Conservation (phyloP, 2,797 vertebrate species). For the Danio aesculapii region DNA sequence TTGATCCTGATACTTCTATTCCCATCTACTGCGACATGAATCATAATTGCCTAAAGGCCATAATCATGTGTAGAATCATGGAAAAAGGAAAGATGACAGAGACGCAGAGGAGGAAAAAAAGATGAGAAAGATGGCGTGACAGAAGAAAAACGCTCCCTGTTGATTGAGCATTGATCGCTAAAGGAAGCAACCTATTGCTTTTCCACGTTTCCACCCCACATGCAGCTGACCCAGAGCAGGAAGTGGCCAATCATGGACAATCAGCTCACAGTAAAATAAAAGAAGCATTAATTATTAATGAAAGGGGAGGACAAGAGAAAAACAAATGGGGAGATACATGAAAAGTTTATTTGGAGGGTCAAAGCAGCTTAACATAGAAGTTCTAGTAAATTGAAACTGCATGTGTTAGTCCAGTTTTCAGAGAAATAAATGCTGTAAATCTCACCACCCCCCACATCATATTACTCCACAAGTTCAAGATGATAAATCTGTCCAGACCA, state of each 20-base stretch:
- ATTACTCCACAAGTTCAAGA: conserved; percentile 10
- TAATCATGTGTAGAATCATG: conserved; percentile 79
- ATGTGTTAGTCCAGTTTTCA: no score
- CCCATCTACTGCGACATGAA: conserved; percentile 74
- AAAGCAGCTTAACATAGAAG: no score
- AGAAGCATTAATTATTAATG: conserved; percentile 73
- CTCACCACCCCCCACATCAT: background rate
- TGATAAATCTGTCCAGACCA: conserved; percentile 25
- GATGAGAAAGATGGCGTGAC: conserved; percentile 14
- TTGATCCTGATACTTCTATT: conserved; percentile 76
- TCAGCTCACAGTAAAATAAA: conserved; percentile 63
- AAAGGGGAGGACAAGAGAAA: conserved; percentile 53
- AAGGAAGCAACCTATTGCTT: conserved; percentile 69
- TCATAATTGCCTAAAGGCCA: conserved; percentile 77
- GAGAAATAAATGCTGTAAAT: conserved; percentile 6
- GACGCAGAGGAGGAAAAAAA: background rate
- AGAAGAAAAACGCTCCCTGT: conserved; percentile 71
- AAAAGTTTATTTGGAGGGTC: conserved; percentile 54
- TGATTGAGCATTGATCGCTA: conserved; percentile 77
- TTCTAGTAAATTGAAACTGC: no score
- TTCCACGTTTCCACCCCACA: conserved; percentile 7
- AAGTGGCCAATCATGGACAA: conserved; percentile 21
- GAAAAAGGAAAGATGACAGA: conserved; percentile 60
- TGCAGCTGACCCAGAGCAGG: background rate
- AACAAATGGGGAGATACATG: conserved; percentile 8